Evolutionary conservation across 2,888 invertebrate species (phyloP), one percentile per base, ranked within the genome.

Genomic region (Megastigmus dorsalis): DNA sequence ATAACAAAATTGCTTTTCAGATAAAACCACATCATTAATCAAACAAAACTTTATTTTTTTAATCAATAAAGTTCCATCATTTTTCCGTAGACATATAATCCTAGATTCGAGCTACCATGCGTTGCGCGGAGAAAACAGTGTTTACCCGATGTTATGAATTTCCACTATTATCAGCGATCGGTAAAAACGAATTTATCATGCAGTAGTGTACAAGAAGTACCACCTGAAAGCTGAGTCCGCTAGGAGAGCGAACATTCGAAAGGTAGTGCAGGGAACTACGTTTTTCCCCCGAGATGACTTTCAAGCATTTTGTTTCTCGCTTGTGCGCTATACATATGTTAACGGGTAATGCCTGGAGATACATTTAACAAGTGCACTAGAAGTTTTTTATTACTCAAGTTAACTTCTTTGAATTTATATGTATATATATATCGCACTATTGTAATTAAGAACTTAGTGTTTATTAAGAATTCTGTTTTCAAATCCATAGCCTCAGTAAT

Each of bases 91-190:
- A 18, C 2, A 18, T 15, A 6, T 45, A n/a, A 45, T 45, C 15
- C 7, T 15, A 18, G n/a, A 2, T 7, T 18, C 15, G 7, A 23
- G 4, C 52, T 52, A 52, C 28, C 52, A 6, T 20, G n/a, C 41
- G 28, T n/a, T 18, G 15, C 1, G 23, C 9, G 26, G 26, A 10
- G 13, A 50, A 60, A 43, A 30, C 15, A 26, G 15, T 10, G 2
- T 43, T 60, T 43, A 28, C 38, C 41, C 10, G 7, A 7, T 13
- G 45, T 59, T 5, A 18, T 9, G 43, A 57, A 33, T 67, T 67
- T 54, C 50, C 55, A 54, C 62, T 68, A 60, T 73, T 74, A 70
- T 60, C 70, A 54, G 10, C 55, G 45, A 73, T 65, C 65, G 74
- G 62, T 62, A 67, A 67, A 67, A 67, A 67, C 45, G 66, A 67